Conservation (phyloP, 1,140 invertebrate species). For the Drosophila tropicalis region DNA sequence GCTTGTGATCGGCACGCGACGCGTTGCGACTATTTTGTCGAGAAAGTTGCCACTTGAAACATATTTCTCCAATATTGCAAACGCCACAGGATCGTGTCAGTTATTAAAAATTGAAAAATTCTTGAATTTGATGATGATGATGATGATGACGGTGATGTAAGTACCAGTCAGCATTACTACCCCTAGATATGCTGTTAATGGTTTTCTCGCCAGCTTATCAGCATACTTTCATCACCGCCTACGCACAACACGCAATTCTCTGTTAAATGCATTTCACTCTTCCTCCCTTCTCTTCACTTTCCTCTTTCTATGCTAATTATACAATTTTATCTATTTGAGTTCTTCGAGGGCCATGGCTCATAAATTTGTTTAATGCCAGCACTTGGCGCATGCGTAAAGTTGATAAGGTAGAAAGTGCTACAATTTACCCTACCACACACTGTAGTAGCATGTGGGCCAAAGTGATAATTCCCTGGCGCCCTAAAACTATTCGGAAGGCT, state of each 20-base stretch:
- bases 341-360: conserved; percentile 37
- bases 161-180: conserved; percentile 1
- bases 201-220: conserved; percentile 72
- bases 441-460: conserved; percentile 14
- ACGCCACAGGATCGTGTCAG: conserved; percentile 57
- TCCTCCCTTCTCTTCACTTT: background rate
- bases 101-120: conserved; percentile 62
- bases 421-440: background rate
- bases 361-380: conserved; percentile 53
- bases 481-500: background rate
- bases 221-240: conserved; percentile 53
- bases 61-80: conserved; percentile 45
- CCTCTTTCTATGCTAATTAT: conserved; percentile 59
- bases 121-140: conserved; percentile 5
- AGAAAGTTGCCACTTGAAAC: conserved; percentile 42
- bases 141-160: conserved; percentile 2
- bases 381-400: conserved; percentile 26
- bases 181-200: conserved; percentile 50
- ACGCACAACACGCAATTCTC: conserved; percentile 54
- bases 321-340: background rate
- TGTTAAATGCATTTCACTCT: conserved; percentile 54
- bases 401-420: conserved; percentile 15
- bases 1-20: conserved; percentile 76
- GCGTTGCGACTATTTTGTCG: background rate
- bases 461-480: background rate